Evolutionary conservation across 2,888 invertebrate species (phyloP).

Genomic region (Isotomurus palustris): DNA sequence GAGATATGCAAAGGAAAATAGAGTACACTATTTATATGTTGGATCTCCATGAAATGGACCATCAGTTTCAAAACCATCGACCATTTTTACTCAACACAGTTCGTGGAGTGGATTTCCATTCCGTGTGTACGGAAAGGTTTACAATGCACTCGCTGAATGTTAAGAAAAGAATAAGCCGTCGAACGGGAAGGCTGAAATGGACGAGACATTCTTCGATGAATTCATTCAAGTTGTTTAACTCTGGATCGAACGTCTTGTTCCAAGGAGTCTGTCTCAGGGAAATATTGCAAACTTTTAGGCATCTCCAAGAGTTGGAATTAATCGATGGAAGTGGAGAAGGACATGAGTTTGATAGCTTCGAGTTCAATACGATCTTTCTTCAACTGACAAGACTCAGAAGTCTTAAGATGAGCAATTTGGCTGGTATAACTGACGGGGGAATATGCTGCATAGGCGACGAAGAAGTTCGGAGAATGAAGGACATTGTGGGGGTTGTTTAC

Average conservation of each 20-base stretch:
- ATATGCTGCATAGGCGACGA: neutral
- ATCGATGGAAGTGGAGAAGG: neutral
- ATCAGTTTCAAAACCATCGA: neutral
- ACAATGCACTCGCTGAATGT: neutral
- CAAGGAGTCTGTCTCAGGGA: neutral
- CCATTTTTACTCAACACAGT: neutral
- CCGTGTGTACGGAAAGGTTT: neutral
- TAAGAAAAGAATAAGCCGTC: neutral
- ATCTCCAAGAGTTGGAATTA: neutral
- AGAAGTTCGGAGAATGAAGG: neutral
- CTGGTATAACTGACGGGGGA: neutral
- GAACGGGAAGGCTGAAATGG: neutral
- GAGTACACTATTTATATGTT: neutral
- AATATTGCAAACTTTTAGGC: neutral
- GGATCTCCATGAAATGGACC: constrained; percentile 3
- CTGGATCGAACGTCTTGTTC: neutral
- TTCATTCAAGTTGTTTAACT: neutral
- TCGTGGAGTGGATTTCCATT: neutral
- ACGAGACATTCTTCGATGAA: neutral
- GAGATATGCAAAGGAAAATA: neutral
- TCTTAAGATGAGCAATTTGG: constrained; percentile 3
- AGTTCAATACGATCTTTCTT: neutral
- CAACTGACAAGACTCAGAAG: neutral
- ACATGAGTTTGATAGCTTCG: neutral
- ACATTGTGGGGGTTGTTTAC: neutral